Base-by-base conservation (phyloP, 1,140 invertebrate genomes). In the Coenobita brevimanus region DNA sequence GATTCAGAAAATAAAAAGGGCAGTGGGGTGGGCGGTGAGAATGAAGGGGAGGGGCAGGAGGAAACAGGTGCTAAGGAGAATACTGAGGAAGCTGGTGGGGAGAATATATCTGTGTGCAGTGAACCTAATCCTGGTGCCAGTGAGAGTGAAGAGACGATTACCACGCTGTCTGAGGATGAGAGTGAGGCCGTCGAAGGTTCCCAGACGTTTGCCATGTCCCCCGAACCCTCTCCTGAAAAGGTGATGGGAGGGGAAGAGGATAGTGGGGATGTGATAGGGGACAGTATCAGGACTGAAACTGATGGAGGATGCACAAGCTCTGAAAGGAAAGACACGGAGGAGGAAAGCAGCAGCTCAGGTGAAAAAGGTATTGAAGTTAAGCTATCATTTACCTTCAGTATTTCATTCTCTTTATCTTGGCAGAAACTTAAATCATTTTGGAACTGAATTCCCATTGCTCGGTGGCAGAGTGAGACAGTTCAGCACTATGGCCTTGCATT, bases 91-190 rank as follows among this genome's bases (percentile, higher is more conserved):
- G 46, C 17, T 33, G 41, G n/a, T 10, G 57, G n/a, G 57, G 79
- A 33, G 13, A 17, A 57, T 27, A 41, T 33, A 38, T 38, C 13
- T 24, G 24, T 6, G 27, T 8, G 13, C 3, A 21, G 21, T 15
- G 27, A 13, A 21, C 15, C 41, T 24, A 27, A 30, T 36, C 17
- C 1, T 30, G 43, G 21, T 21, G 10, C 71, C 38, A 78, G 81
- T 75, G 78, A 88, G 43, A 76, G 54, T 76, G 86, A 88, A 38
- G 86, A 88, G 30, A 82, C 79, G 0, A 88, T 88, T 60, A 75
- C 57, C 27, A 88, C 86, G 15, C 67, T 88, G 78, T 78, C 86
- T 21, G 86, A 88, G 50, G 83, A 86, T 24, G 57, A 80, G 41
- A 62, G 10, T 21, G 78, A 50, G 76, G 76, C 17, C 41, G 36